These are phyloP conservation scores for Molossus alvarezi DNA, from an alignment of 2,797 vertebrate species.

Conservation along the genomic window DNA sequence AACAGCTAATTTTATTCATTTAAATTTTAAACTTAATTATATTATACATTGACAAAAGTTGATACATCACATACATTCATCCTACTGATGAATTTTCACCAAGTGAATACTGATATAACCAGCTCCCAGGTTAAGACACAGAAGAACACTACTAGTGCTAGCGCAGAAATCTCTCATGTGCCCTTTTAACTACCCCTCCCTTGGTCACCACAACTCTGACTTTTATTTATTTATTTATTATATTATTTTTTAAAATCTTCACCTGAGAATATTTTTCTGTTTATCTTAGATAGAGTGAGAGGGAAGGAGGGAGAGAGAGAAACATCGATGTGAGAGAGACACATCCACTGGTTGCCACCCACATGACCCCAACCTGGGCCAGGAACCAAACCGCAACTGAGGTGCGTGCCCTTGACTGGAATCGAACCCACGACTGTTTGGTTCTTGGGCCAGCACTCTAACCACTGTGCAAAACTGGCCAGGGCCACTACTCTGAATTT, in stretches of 20 bases:
- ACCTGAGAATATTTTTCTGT: too few species aligned
- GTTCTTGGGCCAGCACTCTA: too few species aligned
- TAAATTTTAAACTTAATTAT: conserved; percentile 39
- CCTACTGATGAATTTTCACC: conserved; percentile 40
- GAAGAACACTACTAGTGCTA: background rate
- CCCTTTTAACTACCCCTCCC: background rate
- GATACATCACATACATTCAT: background rate
- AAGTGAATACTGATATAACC: background rate
- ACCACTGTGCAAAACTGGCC: too few species aligned
- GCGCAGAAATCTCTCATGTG: background rate
- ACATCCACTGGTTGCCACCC: too few species aligned
- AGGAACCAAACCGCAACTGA: too few species aligned
- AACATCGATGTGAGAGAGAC: too few species aligned
- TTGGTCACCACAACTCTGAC: background rate
- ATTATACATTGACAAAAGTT: background rate
- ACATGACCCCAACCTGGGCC: too few species aligned
- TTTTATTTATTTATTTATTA: background rate
- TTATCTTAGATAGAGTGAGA: too few species aligned
- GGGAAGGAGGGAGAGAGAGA: too few species aligned
- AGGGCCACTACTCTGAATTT: background rate
- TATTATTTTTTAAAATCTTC: too few species aligned
- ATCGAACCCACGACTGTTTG: too few species aligned
- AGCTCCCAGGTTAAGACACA: background rate
- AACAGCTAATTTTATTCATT: conserved; percentile 29
- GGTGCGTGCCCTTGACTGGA: too few species aligned